Evolutionary conservation across 2,888 invertebrate genomes (phyloP).

Genomic region (Hyalella azteca): DNA sequence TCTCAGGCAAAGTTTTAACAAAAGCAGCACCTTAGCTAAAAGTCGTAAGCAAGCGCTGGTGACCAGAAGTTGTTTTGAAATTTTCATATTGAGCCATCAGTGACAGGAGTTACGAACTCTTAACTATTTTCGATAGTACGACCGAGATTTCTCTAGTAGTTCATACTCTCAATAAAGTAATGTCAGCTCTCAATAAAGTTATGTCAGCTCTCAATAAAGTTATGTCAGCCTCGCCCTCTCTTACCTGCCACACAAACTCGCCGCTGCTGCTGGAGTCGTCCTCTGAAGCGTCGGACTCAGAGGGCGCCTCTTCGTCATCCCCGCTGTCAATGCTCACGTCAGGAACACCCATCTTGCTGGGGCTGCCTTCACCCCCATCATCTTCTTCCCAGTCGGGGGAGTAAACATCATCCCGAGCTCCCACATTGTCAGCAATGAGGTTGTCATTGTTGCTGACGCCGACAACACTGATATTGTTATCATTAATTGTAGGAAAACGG

Average conservation of each 20-base stretch:
- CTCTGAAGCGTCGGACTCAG: slow-evolving; percentile 69
- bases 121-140: too few species aligned
- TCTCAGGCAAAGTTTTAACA: too few species aligned
- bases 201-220: too few species aligned
- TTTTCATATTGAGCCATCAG: too few species aligned
- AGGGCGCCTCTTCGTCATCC: slow-evolving; percentile 61
- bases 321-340: neutral
- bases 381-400: slow-evolving; percentile 76
- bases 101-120: too few species aligned
- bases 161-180: too few species aligned
- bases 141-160: too few species aligned
- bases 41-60: too few species aligned
- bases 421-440: neutral
- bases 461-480: neutral
- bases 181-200: too few species aligned
- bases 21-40: too few species aligned
- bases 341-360: neutral
- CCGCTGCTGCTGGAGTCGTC: slow-evolving; percentile 73
- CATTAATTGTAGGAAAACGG: neutral
- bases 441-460: neutral
- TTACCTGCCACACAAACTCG: slow-evolving; percentile 81
- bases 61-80: too few species aligned
- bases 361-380: slow-evolving; percentile 63
- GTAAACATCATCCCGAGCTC: slow-evolving; percentile 60
- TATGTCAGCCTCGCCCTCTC: too few species aligned